phyloP scores from a whole-genome alignment of 2,113 vertebrate species.

The Muntiacus reevesi region DNA sequence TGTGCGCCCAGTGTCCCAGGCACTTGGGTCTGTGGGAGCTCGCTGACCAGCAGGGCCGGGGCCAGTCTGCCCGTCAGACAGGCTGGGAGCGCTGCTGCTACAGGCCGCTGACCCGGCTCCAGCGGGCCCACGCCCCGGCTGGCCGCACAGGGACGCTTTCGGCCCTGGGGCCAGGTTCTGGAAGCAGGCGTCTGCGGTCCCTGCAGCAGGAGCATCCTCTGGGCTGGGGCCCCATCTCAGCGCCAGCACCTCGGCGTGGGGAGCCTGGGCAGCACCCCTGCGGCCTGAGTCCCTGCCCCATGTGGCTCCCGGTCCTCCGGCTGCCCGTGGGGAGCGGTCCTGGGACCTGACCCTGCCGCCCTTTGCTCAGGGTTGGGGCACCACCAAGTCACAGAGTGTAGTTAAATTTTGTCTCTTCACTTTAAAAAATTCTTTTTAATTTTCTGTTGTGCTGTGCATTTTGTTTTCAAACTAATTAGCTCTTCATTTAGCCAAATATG shows the following conservation, averaged over 20 bases:
- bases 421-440: background rate
- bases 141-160: background rate
- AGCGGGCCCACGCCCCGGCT: background rate
- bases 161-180: background rate
- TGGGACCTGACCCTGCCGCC: background rate
- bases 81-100: background rate
- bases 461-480: slow-evolving; percentile 34
- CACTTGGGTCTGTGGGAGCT: too few species aligned
- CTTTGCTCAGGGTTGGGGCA: background rate
- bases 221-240: background rate
- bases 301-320: rapidly evolving
- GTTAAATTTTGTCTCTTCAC: background rate
- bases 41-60: background rate
- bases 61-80: background rate
- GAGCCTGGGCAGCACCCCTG: background rate
- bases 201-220: background rate
- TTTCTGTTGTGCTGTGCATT: background rate
- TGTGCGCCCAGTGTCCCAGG: background rate
- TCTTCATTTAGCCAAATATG: background rate
- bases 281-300: background rate
- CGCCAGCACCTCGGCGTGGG: background rate
- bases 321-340: rapidly evolving
- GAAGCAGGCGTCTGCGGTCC: background rate
- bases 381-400: background rate
- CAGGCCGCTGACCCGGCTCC: background rate